Percentiles rank a stretch among this genome's conserved stretches.
Conservation (phyloP, 2,797 vertebrate species). For the Chloroceryle amazona region DNA sequence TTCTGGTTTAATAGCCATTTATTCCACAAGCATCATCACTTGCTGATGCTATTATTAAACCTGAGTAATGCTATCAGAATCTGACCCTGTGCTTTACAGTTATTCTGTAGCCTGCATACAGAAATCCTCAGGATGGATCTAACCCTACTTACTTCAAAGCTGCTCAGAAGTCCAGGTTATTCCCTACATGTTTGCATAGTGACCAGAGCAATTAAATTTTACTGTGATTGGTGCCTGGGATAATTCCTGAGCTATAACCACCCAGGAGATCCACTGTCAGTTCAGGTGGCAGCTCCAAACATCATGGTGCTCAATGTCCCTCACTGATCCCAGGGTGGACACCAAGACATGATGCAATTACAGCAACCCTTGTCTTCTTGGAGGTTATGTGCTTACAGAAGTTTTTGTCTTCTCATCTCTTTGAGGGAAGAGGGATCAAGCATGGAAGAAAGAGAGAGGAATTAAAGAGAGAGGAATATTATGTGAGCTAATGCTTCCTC, state of each 20-base stretch:
- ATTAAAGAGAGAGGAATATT: neutral
- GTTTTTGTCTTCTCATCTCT: neutral
- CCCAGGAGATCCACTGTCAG: rapidly evolving
- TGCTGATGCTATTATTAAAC: neutral
- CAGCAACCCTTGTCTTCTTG: neutral
- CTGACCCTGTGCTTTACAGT: neutral
- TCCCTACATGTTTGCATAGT: neutral
- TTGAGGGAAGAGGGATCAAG: neutral
- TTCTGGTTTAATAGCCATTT: neutral
- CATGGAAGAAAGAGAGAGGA: neutral
- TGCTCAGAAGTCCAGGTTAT: neutral
- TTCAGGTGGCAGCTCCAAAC: neutral
- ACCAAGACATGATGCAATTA: too few relatives aligned
- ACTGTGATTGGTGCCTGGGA: neutral
- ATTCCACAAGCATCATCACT: neutral
- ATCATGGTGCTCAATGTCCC: rapidly evolving
- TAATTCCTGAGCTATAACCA: neutral
- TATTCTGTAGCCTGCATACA: neutral
- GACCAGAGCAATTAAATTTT: neutral
- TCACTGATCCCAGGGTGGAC: neutral
- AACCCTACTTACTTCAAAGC: neutral
- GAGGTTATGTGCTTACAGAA: neutral
- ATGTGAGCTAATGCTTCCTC: neutral
- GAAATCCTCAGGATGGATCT: neutral
- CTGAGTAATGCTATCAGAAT: neutral